Conservation (phyloP, 2,888 invertebrate genomes). For the Drosophila buzzatii region DNA sequence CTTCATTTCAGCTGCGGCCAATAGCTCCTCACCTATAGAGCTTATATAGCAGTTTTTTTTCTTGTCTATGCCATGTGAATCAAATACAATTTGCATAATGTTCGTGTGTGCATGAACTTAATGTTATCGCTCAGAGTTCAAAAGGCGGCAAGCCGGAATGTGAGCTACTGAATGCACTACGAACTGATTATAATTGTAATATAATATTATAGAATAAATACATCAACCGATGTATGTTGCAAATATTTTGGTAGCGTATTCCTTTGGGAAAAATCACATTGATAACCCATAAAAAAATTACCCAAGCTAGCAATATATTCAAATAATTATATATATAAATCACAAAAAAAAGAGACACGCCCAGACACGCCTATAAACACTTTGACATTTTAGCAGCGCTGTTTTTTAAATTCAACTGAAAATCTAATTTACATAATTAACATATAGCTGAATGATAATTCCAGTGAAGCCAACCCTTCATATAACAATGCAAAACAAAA, state of each 20-base stretch:
- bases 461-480: constrained; percentile 44
- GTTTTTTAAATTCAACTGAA: constrained; percentile 6
- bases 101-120: constrained; percentile 14
- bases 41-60: constrained; percentile 58
- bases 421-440: constrained; percentile 32
- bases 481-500: constrained; percentile 19
- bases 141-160: constrained; percentile 7
- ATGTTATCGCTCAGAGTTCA: constrained; percentile 50
- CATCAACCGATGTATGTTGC: neutral
- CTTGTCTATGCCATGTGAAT: constrained; percentile 41
- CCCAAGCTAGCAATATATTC: neutral
- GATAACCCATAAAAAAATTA: constrained; percentile 11
- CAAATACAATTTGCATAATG: constrained; percentile 59
- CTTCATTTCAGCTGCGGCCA: constrained; percentile 56
- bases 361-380: constrained; percentile 17
- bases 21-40: constrained; percentile 5
- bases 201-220: neutral
- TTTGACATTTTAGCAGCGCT: neutral
- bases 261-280: constrained; percentile 19
- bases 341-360: neutral
- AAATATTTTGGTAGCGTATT: neutral
- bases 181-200: neutral
- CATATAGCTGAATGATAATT: constrained; percentile 45
- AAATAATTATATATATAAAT: constrained; percentile 7
- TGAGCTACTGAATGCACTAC: constrained; percentile 30